Evolutionary conservation across 2,888 invertebrate genomes (phyloP), one percentile per base, ranked within the genome.

Genomic region (Eupsilia transversa): DNA sequence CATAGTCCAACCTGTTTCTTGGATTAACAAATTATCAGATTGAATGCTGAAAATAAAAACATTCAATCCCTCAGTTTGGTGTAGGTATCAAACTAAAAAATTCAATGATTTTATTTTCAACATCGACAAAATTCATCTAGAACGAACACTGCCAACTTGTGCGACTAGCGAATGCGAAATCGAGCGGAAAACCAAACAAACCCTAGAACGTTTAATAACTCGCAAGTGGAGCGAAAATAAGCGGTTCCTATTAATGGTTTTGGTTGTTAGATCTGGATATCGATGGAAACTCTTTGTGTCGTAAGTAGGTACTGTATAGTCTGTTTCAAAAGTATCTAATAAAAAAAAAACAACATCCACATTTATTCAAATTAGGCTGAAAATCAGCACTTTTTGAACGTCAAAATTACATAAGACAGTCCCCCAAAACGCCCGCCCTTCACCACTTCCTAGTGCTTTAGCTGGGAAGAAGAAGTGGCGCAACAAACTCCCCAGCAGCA

Each of bases 181-280:
- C 41, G 23, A 46, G 63, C 14, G 30, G 23, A 30, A 63, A 64
- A 23, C 30, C 23, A 46, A 23, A 30, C 23, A 64, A 43, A 43
- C 30, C 23, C 43, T 30, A 43, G 23, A 64, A 30, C 63, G 23
- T 43, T 43, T 64, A 64, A 64, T 64, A 46, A 64, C 63, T 23
- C 14, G 23, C 43, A 64, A 64, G 30, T 64, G 12, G 43, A 23
- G 14, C 30, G 43, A 43, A 43, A 43, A 43, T 23, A 43, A 63
- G 30, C 30, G 20, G 4, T 23, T 20, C 7, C 43, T 23, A 64
- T 30, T 43, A 12, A 30, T 30, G 12, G 30, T 64, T 30, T 30
- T 23, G 63, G 5, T 41, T 9, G 63, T 14, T 30, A 23, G 30
- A 43, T 23, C 27, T 63, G 20, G 12, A 41, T 20, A 43, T 27